Evolutionary conservation across 2,888 invertebrate species (phyloP), one percentile per base, ranked within the genome.

Genomic region (Crematogaster levior): DNA sequence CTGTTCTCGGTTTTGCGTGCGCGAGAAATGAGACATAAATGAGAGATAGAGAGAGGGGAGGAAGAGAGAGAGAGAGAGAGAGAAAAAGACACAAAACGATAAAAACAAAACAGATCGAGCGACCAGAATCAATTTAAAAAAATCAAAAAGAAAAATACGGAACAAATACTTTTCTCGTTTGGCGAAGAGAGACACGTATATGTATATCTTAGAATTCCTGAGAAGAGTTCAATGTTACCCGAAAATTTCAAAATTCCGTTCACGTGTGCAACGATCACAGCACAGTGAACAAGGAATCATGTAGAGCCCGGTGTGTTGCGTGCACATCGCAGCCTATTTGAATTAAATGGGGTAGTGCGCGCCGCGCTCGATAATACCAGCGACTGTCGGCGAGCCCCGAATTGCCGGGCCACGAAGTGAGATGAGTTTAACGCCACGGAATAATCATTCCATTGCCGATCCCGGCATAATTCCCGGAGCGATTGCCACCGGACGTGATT

Each of bases 371-470:
- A 84, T 72, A 83, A 84, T 85, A 27, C 72, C 58, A 48, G 79
- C 46, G 82, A 82, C 43, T 56, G 82, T 51, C 73, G 48, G 58
- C 72, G 30, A 18, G 68, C 46, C 63, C 81, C 74, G 51, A 87
- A 87, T 87, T 81, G 70, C 81, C 83, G 83, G 86, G 74, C 80
- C 60, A 53, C 66, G 61, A 81, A 74, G 85, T 65, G 88, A 82
- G 88, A 81, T 73, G 85, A 83, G 85, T 84, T 86, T 86, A 85
- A 65, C 85, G 80, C 85, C 87, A 48, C 34, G 84, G 86, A 91
- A 87, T 91, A 90, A 90, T 87, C 80, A 84, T 83, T 88, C 88
- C 83, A 72, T n/a, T 72, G 80, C 84, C 84, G 83, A 88, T 82
- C 85, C 56, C 63, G 73, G 83, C 70, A 86, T 89, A 88, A 89